Evolutionary conservation across 2,888 invertebrate species (phyloP).

Genomic region (Drosophila meridionalis): DNA sequence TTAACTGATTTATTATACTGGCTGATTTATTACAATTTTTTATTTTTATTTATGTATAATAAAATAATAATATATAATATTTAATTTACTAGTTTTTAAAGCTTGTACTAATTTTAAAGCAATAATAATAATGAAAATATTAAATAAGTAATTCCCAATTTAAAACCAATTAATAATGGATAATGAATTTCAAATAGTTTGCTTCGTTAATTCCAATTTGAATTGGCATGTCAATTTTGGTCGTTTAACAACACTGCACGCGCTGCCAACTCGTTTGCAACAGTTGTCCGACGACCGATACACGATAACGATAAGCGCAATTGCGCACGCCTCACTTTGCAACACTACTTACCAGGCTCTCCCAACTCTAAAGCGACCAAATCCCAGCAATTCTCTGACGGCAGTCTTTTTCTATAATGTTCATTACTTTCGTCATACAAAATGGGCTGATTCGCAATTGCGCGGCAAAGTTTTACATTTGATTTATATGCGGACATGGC

Average conservation of each 20-base stretch:
- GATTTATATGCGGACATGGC: constrained; percentile 30
- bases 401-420: constrained; percentile 58
- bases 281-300: constrained; percentile 6
- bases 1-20: no score
- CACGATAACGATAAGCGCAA: constrained; percentile 53
- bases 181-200: neutral
- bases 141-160: neutral
- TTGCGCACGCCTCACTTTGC: constrained; percentile 57
- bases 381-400: constrained; percentile 68
- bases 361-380: constrained; percentile 55
- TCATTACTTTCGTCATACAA: constrained; percentile 70
- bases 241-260: constrained; percentile 4
- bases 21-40: no score
- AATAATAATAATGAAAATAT: neutral
- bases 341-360: constrained; percentile 71
- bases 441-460: constrained; percentile 59
- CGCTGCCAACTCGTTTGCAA: constrained; percentile 41
- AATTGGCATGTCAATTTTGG: constrained; percentile 4
- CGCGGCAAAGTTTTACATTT: constrained; percentile 65
- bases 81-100: neutral
- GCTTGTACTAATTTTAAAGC: neutral
- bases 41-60: no score
- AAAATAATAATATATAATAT: neutral
- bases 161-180: neutral
- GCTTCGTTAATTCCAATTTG: constrained; percentile 2